Conservation (phyloP, 30 jellyfish, hydroid and myxozoan genomes). For the Mastigias papua region DNA sequence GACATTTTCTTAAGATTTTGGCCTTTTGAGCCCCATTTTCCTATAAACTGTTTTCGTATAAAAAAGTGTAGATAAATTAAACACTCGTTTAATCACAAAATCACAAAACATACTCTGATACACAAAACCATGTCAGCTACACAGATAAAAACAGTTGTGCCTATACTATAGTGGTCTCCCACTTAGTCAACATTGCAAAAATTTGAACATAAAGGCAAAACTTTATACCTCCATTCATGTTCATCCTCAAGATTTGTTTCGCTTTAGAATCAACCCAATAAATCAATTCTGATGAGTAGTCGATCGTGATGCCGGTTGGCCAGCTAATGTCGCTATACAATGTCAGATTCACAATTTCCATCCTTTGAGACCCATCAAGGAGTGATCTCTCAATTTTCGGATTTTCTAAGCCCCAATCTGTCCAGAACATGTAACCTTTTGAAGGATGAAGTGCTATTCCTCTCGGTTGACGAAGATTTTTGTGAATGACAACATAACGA, state of each 20-base stretch:
- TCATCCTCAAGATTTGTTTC: constrained; percentile 77
- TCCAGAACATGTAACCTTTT: constrained; percentile 95
- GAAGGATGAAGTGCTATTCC: constrained; percentile 89
- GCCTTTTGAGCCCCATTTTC: no score
- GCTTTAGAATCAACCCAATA: constrained; percentile 95
- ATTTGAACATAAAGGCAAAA: not conserved
- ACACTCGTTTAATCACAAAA: no score
- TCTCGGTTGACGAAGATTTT: constrained; percentile 83
- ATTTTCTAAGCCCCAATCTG: constrained; percentile 85
- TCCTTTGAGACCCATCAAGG: constrained; percentile 85
- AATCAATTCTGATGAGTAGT: constrained; percentile 59
- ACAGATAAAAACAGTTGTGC: no score
- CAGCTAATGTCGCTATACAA: constrained; percentile 56
- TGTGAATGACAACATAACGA: constrained; percentile 80
- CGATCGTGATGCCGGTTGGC: constrained; percentile 96
- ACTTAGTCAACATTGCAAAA: no score
- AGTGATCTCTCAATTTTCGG: constrained; percentile 93
- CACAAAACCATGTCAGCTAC: no score
- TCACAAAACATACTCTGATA: no score
- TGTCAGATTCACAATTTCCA: constrained; percentile 72
- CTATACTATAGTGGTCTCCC: no score
- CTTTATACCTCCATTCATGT: constrained; percentile 89
- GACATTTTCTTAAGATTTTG: no score
- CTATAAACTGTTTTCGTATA: no score
- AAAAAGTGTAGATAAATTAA: no score